phyloP scores from a whole-genome alignment of 2,113 vertebrate genomes.

The Ellobius talpinus region DNA sequence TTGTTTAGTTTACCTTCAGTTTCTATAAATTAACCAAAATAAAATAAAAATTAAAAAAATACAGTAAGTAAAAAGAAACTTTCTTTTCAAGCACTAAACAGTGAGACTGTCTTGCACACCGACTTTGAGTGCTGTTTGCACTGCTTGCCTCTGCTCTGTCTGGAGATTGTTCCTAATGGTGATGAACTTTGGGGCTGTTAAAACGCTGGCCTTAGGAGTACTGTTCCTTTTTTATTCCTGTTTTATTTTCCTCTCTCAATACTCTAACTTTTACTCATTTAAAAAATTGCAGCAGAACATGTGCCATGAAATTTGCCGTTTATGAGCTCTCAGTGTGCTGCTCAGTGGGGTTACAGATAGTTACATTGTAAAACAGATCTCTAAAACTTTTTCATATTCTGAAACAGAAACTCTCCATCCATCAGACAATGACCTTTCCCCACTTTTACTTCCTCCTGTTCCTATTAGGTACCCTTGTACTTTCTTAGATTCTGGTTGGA shows the following conservation, averaged over 20 bases:
- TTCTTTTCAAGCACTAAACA: neutral
- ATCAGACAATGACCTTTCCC: neutral
- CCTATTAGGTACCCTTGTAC: neutral
- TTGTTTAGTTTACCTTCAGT: conserved; percentile 1
- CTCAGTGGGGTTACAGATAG: neutral
- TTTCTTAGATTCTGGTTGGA: neutral
- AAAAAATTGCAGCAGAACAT: neutral
- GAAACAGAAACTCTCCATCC: neutral
- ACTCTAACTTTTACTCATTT: neutral
- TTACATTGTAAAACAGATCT: neutral
- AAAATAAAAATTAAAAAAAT: no score
- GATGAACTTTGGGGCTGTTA: neutral
- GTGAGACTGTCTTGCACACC: neutral
- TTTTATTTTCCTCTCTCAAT: neutral
- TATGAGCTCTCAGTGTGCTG: neutral
- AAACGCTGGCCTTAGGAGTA: neutral
- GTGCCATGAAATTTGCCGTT: neutral
- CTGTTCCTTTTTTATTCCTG: neutral
- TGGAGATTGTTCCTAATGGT: neutral
- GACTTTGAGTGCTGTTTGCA: neutral
- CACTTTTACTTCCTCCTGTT: neutral
- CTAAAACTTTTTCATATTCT: neutral
- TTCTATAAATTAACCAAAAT: neutral
- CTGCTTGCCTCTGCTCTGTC: neutral
- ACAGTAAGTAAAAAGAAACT: neutral